A percentile compares a stretch with the other conserved stretches of the same genome.
Conservation (phyloP, 2,113 vertebrate genomes). For the Sphyrna mokarran region DNA sequence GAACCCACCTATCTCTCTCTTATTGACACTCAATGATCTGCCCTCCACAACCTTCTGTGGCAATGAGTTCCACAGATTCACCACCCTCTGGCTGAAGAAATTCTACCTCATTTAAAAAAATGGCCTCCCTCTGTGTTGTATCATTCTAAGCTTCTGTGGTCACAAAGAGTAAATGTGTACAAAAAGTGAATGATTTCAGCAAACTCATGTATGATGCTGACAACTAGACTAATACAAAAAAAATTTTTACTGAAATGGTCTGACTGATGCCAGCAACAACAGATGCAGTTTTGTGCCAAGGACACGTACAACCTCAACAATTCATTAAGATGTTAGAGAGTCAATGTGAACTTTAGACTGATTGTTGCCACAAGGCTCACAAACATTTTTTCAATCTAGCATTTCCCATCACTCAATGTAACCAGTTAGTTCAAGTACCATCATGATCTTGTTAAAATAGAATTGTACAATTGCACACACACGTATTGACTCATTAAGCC, state of each 20-base stretch:
- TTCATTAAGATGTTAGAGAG: background rate
- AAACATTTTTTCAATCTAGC: too few relatives aligned
- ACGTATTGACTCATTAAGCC: background rate
- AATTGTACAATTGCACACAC: background rate
- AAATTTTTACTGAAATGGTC: background rate
- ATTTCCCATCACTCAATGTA: background rate
- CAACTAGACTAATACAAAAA: background rate
- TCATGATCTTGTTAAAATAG: background rate
- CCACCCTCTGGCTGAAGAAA: too few relatives aligned
- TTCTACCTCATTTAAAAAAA: too few relatives aligned
- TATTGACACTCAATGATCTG: too few relatives aligned
- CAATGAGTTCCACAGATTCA: too few relatives aligned
- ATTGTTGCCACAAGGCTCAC: too few relatives aligned
- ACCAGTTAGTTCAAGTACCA: background rate
- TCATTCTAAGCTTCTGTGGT: background rate
- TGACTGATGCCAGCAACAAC: background rate
- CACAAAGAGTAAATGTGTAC: background rate
- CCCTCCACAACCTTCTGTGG: too few relatives aligned
- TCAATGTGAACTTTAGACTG: background rate
- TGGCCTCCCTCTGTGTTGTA: too few relatives aligned
- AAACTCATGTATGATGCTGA: background rate
- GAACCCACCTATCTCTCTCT: too few relatives aligned
- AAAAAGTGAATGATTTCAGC: background rate
- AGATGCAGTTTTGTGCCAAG: background rate
- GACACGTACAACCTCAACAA: background rate